Evolutionary conservation across 2,113 vertebrate genomes (phyloP).

Genomic region (Calonectris borealis): DNA sequence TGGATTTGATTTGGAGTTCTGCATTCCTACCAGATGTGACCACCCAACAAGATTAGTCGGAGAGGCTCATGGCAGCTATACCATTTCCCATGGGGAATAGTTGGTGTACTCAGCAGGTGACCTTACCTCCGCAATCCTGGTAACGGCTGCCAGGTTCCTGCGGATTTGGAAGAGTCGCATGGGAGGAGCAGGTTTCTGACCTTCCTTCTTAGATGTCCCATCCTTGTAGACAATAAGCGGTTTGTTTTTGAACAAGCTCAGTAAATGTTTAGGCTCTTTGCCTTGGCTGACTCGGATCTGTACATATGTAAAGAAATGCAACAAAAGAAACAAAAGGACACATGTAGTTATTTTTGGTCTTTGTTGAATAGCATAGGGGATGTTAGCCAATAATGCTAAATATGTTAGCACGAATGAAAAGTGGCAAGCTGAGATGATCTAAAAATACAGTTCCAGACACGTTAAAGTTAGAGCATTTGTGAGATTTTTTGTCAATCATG

Average conservation of each 20-base stretch:
- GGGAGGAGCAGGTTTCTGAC: constrained; percentile 69
- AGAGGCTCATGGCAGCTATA: not conserved
- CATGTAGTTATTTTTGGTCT: not conserved
- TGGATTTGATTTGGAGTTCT: not conserved
- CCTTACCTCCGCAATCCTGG: constrained; percentile 87
- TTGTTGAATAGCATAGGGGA: not conserved
- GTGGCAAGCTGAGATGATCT: not conserved
- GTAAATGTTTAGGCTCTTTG: constrained; percentile 88
- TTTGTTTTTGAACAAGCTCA: constrained; percentile 88
- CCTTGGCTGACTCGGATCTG: constrained; percentile 90
- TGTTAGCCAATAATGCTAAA: not conserved
- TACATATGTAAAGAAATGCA: not conserved
- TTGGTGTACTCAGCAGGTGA: not conserved
- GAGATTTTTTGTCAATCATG: not conserved
- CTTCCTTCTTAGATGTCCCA: constrained; percentile 83
- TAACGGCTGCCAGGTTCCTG: constrained; percentile 82
- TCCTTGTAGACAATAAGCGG: constrained; percentile 87
- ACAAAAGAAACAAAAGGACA: not conserved
- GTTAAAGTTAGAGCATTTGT: not conserved
- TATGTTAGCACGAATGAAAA: not conserved
- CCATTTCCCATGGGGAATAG: not conserved
- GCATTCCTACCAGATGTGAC: not conserved
- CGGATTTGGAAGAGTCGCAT: constrained; percentile 87
- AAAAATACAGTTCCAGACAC: constrained; percentile 3
- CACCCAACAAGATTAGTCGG: not conserved